These are phyloP conservation scores for Drosophila oshimai DNA, from an alignment of 1,140 invertebrate genomes.

Conservation along the genomic window DNA sequence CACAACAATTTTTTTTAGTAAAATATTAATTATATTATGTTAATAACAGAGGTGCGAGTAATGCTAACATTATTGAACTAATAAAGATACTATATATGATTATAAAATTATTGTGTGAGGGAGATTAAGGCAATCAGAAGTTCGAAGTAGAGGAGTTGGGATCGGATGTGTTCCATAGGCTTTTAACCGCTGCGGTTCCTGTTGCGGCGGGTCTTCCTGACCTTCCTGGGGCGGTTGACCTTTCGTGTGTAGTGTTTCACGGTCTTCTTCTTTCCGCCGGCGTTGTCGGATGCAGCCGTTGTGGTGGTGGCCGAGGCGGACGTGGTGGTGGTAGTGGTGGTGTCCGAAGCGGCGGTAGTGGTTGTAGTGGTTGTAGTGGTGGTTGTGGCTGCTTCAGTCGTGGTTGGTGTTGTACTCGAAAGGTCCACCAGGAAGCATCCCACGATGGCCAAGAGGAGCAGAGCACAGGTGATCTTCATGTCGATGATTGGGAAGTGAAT, in stretches of 20 bases:
- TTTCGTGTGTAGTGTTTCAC: neutral
- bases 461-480: constrained; percentile 1
- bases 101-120: neutral
- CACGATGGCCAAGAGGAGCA: constrained; percentile 2
- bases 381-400: constrained; percentile 2
- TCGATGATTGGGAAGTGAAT: neutral
- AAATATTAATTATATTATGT: too few species aligned
- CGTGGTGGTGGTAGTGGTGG: neutral
- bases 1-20: too few species aligned
- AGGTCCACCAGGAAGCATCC: constrained; percentile 9
- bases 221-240: neutral
- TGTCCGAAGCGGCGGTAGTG: neutral
- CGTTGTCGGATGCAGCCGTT: neutral
- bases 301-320: constrained; percentile 7
- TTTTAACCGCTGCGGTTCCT: neutral
- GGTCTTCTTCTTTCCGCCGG: constrained; percentile 1
- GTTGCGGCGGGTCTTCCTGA: neutral
- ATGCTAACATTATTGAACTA: too few species aligned
- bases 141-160: too few species aligned
- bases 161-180: neutral
- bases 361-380: neutral
- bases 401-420: neutral
- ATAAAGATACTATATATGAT: neutral
- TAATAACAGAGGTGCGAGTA: too few species aligned
- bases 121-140: neutral